phyloP scores from a whole-genome alignment of 2,888 invertebrate genomes.

The Ochropleura plecta region DNA sequence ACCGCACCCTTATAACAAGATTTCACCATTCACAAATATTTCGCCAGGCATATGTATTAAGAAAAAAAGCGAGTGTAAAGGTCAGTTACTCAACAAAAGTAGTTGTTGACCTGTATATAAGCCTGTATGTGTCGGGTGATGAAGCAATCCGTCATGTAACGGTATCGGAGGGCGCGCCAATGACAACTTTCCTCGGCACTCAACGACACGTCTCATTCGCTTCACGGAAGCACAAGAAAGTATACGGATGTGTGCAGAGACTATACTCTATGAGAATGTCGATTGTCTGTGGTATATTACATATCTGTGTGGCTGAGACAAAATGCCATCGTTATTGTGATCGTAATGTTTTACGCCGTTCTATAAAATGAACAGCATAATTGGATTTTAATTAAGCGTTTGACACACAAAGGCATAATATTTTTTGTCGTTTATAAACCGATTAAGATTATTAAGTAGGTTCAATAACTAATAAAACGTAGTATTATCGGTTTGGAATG shows the following conservation, averaged over 20 bases:
- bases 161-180: constrained; percentile 76
- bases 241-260: constrained; percentile 63
- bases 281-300: constrained; percentile 60
- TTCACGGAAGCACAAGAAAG: constrained; percentile 75
- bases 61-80: constrained; percentile 74
- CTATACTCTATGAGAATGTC: constrained; percentile 64
- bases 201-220: constrained; percentile 65
- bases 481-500: constrained; percentile 13
- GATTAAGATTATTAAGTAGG: constrained; percentile 18
- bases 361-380: constrained; percentile 11
- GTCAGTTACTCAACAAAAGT: constrained; percentile 78
- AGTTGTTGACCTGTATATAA: constrained; percentile 56
- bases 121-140: constrained; percentile 62
- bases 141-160: constrained; percentile 74
- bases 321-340: constrained; percentile 13
- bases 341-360: constrained; percentile 11
- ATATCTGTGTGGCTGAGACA: constrained; percentile 32
- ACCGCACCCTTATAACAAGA: constrained; percentile 24
- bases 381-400: constrained; percentile 45
- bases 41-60: constrained; percentile 58
- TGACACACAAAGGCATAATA: constrained; percentile 29
- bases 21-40: constrained; percentile 50
- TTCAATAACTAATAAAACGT: constrained; percentile 17
- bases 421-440: constrained; percentile 26
- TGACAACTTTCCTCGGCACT: constrained; percentile 78